Percentiles rank a stretch among this genome's conserved stretches.
Evolutionary conservation across 2,888 invertebrate species (phyloP).

Genomic region (Sarcophaga variegata): DNA sequence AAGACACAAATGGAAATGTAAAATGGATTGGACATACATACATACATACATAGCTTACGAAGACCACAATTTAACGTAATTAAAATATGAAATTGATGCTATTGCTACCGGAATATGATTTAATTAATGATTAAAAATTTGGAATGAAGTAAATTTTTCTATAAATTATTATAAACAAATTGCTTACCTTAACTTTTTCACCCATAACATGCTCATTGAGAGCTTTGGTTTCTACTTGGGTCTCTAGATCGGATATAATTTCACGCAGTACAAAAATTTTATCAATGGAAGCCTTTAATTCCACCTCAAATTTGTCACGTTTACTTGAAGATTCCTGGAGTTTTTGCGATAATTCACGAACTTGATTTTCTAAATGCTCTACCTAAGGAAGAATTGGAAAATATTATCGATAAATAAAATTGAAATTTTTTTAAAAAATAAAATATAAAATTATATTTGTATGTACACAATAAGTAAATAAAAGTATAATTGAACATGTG

Average conservation of each 20-base stretch:
- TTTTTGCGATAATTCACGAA: slow-evolving; percentile 86
- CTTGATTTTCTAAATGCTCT: slow-evolving; percentile 89
- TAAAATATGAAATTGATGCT: no score
- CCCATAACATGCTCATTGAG: slow-evolving; percentile 85
- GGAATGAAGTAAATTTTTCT: no score
- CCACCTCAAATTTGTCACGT: slow-evolving; percentile 86
- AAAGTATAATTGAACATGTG: slow-evolving; percentile 9
- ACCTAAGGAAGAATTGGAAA: slow-evolving; percentile 83
- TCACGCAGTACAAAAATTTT: slow-evolving; percentile 89
- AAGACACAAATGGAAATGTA: no score
- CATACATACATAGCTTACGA: no score
- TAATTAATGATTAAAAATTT: no score
- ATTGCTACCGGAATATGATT: no score
- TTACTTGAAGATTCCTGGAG: slow-evolving; percentile 85
- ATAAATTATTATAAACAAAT: no score
- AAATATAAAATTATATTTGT: neutral
- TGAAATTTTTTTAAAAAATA: neutral
- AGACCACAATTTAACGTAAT: no score
- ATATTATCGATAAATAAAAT: slow-evolving; percentile 23
- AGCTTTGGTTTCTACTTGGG: slow-evolving; percentile 87
- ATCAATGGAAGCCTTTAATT: slow-evolving; percentile 89
- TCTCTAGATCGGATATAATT: slow-evolving; percentile 89
- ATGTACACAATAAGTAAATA: neutral
- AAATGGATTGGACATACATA: no score
- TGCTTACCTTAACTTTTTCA: slow-evolving; percentile 82